A percentile compares a stretch with the other conserved stretches of the same genome.
These are phyloP conservation scores for Trididemnum miniatum DNA, from an alignment of 23 tunicate genomes.

Conservation along the genomic window DNA sequence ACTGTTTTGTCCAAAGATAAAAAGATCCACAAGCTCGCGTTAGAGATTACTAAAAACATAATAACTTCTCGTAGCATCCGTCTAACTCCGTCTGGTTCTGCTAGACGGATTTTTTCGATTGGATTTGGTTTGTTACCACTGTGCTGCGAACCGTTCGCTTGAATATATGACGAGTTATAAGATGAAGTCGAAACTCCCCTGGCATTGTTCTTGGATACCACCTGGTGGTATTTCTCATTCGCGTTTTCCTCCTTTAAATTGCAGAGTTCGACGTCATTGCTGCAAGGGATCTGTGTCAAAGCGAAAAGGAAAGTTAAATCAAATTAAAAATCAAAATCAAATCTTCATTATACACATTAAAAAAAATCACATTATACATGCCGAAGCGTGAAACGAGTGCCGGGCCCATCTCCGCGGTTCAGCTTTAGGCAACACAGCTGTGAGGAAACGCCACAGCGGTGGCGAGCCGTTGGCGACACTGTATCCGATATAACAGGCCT, in stretches of 20 bases:
- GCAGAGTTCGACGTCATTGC: background rate
- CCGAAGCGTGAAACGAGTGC: background rate
- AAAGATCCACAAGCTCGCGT: constrained; percentile 92
- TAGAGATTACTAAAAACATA: constrained; percentile 69
- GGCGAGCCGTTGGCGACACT: background rate
- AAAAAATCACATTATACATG: too few relatives aligned
- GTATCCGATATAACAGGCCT: background rate
- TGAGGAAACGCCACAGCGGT: background rate
- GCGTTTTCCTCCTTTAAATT: background rate
- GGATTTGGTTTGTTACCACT: background rate
- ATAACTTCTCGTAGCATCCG: constrained; percentile 55
- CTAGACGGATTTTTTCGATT: constrained; percentile 40
- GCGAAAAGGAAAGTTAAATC: too few relatives aligned
- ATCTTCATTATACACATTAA: background rate
- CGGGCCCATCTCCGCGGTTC: background rate
- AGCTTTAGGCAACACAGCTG: background rate
- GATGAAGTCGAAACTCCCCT: background rate
- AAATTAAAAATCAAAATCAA: background rate
- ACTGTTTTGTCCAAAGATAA: constrained; percentile 81
- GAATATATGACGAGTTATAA: background rate
- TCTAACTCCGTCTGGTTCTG: constrained; percentile 52
- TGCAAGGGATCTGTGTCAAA: too few relatives aligned
- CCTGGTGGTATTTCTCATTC: background rate
- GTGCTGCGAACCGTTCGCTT: too few relatives aligned
- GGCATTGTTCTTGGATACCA: background rate